Percentiles rank a stretch among this genome's conserved stretches.
phyloP scores from a whole-genome alignment of 2,888 invertebrate species.

The Tachina grossa region DNA sequence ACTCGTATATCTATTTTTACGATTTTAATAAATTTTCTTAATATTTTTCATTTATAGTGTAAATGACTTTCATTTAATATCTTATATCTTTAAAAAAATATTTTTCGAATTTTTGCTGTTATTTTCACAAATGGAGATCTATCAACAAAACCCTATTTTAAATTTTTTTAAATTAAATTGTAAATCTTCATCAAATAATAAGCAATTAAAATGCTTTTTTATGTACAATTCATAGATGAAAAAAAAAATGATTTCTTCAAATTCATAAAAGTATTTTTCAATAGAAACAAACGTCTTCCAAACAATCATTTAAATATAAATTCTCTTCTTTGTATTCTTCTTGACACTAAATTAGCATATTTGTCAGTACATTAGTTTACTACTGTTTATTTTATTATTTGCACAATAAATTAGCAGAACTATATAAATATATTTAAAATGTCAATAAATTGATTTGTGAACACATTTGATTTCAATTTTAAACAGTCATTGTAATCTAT shows the following conservation, averaged over 20 bases:
- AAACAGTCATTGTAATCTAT: neutral
- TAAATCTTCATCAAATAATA: too few relatives aligned
- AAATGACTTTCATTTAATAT: too few relatives aligned
- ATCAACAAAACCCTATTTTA: too few relatives aligned
- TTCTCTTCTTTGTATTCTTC: constrained; percentile 21
- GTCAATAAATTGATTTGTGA: constrained; percentile 55
- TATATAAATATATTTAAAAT: constrained; percentile 35
- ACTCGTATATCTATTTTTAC: too few relatives aligned
- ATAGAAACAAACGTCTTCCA: neutral
- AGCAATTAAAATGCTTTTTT: too few relatives aligned
- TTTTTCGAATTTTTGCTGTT: too few relatives aligned
- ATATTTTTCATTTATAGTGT: too few relatives aligned
- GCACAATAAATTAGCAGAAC: constrained; percentile 36
- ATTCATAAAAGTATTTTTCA: neutral
- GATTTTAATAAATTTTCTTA: too few relatives aligned
- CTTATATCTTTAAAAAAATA: too few relatives aligned
- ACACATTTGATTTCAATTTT: constrained; percentile 45
- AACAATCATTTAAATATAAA: neutral
- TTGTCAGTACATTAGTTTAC: neutral
- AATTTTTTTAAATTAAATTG: too few relatives aligned
- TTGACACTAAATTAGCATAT: constrained; percentile 33
- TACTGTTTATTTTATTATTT: constrained; percentile 28
- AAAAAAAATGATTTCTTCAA: neutral
- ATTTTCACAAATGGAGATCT: too few relatives aligned
- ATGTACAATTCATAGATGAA: too few relatives aligned